Evolutionary conservation across 2,797 vertebrate species (phyloP).

Genomic region (Mormyrops boulengeri): DNA sequence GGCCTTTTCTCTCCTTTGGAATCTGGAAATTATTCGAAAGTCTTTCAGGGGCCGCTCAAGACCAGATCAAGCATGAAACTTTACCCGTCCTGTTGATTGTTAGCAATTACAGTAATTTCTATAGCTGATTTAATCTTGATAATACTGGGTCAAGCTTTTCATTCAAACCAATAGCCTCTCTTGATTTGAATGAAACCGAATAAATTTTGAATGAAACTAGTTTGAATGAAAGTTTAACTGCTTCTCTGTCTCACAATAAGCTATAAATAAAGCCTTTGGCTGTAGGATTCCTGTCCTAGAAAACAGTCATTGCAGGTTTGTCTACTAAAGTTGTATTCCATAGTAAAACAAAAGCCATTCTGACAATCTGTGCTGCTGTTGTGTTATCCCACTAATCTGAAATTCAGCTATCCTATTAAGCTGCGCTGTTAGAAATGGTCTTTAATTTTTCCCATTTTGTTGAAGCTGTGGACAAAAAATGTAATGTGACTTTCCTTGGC

Average conservation of each 20-base stretch:
- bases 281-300: not conserved
- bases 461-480: slow-evolving; percentile 32
- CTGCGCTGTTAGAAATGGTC: slow-evolving; percentile 34
- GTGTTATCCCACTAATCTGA: not conserved
- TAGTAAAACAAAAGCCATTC: not conserved
- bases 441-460: slow-evolving; percentile 38
- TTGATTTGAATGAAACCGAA: not conserved
- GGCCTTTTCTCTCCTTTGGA: not conserved
- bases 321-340: not conserved
- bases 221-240: not conserved
- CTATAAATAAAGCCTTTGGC: not conserved
- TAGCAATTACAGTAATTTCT: not conserved
- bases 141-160: not conserved
- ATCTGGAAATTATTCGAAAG: not conserved
- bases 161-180: not conserved
- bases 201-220: not conserved
- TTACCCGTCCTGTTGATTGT: not conserved
- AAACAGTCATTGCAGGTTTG: not conserved
- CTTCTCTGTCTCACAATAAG: not conserved
- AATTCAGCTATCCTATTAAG: not conserved
- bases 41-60: too few relatives aligned
- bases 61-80: not conserved
- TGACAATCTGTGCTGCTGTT: not conserved
- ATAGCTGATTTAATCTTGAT: not conserved
- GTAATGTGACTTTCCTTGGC: slow-evolving; percentile 40